A percentile compares a stretch with the other conserved stretches of the same genome.
phyloP scores from a whole-genome alignment of 2,113 vertebrate species.

The Neoarius graeffei region DNA sequence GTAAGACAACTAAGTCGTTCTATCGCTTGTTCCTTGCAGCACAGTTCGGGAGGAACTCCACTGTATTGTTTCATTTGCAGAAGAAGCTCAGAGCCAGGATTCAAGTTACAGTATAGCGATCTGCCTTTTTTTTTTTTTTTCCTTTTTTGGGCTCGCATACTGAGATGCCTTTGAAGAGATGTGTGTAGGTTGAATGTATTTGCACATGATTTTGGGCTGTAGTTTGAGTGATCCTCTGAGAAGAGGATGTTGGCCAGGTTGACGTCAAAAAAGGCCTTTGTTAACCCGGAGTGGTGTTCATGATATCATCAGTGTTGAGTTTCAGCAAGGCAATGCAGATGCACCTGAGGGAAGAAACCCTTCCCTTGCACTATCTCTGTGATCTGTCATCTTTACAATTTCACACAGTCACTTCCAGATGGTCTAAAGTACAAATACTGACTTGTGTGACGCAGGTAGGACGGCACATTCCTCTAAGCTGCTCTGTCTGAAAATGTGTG shows the following conservation, averaged over 20 bases:
- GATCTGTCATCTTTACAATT: background rate
- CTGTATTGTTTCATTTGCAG: background rate
- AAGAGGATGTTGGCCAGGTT: background rate
- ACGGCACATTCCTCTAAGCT: background rate
- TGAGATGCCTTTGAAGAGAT: background rate
- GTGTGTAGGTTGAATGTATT: background rate
- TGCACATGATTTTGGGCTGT: background rate
- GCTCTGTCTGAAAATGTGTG: background rate
- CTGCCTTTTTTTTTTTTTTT: background rate
- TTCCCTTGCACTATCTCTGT: background rate
- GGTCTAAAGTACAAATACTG: background rate
- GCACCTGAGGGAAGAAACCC: constrained; percentile 28
- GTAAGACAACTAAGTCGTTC: background rate
- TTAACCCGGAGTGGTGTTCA: constrained; percentile 5
- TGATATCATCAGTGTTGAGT: constrained; percentile 35
- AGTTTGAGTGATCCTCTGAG: constrained; percentile 18
- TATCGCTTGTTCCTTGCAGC: background rate
- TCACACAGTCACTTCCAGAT: background rate
- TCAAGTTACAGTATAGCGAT: background rate
- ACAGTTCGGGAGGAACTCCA: background rate
- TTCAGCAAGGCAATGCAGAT: constrained; percentile 9
- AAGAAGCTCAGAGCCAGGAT: background rate
- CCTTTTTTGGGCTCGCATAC: background rate
- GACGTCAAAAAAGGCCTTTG: constrained; percentile 26
- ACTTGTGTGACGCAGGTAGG: background rate